Percentiles rank a stretch among this genome's conserved stretches.
Evolutionary conservation across 2,797 vertebrate species (phyloP).

Genomic region (Sebastes iracundus): DNA sequence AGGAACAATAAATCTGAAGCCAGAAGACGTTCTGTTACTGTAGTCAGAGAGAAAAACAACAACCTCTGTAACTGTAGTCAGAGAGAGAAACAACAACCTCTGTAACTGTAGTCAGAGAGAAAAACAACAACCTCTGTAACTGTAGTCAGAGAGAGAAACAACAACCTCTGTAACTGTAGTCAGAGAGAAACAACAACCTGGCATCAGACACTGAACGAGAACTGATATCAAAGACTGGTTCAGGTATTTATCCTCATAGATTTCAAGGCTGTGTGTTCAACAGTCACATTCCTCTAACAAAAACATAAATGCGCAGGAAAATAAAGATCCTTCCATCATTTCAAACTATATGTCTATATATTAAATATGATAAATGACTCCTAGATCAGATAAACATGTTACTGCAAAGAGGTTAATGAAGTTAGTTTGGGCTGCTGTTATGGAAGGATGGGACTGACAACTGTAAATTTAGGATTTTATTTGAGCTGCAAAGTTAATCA

Average conservation of each 20-base stretch:
- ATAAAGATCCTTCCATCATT: not conserved
- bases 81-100: too few relatives aligned
- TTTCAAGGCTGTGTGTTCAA: not conserved
- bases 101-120: too few relatives aligned
- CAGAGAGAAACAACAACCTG: too few relatives aligned
- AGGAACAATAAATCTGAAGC: not conserved
- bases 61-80: too few relatives aligned
- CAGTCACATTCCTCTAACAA: not conserved
- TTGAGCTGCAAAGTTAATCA: not conserved
- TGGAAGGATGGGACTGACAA: not conserved
- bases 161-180: too few relatives aligned
- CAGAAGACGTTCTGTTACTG: not conserved
- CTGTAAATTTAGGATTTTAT: not conserved
- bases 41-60: not conserved
- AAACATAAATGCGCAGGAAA: not conserved
- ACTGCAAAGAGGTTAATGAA: too few relatives aligned
- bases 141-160: too few relatives aligned
- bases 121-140: too few relatives aligned
- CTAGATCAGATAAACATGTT: not conserved
- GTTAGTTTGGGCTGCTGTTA: not conserved
- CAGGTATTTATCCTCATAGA: not conserved
- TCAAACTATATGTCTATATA: not conserved
- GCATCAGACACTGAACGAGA: not conserved
- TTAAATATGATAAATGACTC: not conserved
- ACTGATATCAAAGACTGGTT: too few relatives aligned